A percentile compares a stretch with the other conserved stretches of the same genome.
phyloP scores from a whole-genome alignment of 1,140 invertebrate species.

The Zaprionus ghesquierei region DNA sequence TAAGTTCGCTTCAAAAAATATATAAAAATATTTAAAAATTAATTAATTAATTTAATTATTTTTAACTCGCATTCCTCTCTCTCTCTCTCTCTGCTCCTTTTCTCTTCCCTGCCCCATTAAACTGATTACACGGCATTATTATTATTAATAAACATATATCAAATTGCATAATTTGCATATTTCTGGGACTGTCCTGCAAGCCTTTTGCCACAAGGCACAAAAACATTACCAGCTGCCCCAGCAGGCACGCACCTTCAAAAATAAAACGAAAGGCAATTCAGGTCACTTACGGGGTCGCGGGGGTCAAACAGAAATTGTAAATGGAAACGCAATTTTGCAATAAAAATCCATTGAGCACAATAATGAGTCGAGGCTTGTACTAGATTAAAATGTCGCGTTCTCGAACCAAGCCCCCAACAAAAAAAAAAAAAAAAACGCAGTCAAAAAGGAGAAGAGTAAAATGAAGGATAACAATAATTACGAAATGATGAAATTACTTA shows the following conservation, averaged over 20 bases:
- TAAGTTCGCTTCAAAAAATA: too few species aligned
- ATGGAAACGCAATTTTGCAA: slow-evolving; percentile 77
- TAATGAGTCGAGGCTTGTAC: slow-evolving; percentile 19
- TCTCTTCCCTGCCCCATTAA: not conserved
- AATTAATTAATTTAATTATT: too few species aligned
- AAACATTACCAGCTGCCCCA: slow-evolving; percentile 12
- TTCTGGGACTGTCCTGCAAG: slow-evolving; percentile 10
- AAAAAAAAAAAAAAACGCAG: too few species aligned
- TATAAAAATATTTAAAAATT: too few species aligned
- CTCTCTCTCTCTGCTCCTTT: not conserved
- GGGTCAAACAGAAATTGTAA: slow-evolving; percentile 43
- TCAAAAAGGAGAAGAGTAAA: not conserved
- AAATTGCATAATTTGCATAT: slow-evolving; percentile 48
- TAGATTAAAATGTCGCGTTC: slow-evolving; percentile 6
- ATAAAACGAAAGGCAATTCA: slow-evolving; percentile 14
- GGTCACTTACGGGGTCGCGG: not conserved
- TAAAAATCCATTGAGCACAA: slow-evolving; percentile 67
- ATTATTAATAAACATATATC: slow-evolving; percentile 29
- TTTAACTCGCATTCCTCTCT: not conserved
- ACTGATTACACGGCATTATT: slow-evolving; percentile 17
- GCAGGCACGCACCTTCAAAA: slow-evolving; percentile 23
- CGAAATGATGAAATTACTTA: slow-evolving; percentile 45
- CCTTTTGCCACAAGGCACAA: slow-evolving; percentile 9
- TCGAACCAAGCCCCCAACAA: slow-evolving; percentile 57
- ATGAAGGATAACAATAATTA: slow-evolving; percentile 8